Evolutionary conservation across 1,140 invertebrate species (phyloP), one percentile per base, ranked within the genome.

Genomic region (Zaprionus inermis): DNA sequence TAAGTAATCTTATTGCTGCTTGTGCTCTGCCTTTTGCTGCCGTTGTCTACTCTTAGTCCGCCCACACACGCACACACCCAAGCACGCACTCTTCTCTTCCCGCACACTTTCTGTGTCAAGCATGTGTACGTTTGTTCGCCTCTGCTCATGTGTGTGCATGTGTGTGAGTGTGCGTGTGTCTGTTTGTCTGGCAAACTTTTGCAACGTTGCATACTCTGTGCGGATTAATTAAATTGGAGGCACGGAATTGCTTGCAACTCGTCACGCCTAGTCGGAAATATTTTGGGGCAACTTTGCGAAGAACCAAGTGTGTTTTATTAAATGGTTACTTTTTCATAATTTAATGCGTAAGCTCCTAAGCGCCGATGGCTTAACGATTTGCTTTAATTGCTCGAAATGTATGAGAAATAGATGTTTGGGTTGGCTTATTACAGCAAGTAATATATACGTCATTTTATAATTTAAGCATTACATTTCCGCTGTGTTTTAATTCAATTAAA

Each of bases 201-300:
- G 82, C 82, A 82, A 61, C 82, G 76, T 83, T 86, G 83, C 83
- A 88, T 83, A 86, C 88, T 86, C 88, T 88, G 83, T 79, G 83
- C 83, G 79, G 83, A 86, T 86, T 86, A 86, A 86, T 86, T 86
- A 86, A 86, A 86, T 86, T 86, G 83, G 76, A 76, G 72, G 82
- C 82, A 88, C 61, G 68, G 61, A 76, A 66, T 56, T 63, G 79
- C 56, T 38, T 36, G 82, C 69, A 71, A 78, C 69, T 60, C 36
- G 55, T 76, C 49, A 49, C 60, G 61, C 66, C 51, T 73, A 66
- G 64, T 58, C 61, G 58, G 46, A 80, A 71, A 60, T 60, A 51
- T 60, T 56, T 68, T 54, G 64, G 58, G 18, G 69, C 57, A 81
- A 86, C 75, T 63, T 44, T 9, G 3, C 38, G n/a, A 44, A 44